phyloP scores from a whole-genome alignment of 2,113 vertebrate genomes.

The Prietella phreatophila region DNA sequence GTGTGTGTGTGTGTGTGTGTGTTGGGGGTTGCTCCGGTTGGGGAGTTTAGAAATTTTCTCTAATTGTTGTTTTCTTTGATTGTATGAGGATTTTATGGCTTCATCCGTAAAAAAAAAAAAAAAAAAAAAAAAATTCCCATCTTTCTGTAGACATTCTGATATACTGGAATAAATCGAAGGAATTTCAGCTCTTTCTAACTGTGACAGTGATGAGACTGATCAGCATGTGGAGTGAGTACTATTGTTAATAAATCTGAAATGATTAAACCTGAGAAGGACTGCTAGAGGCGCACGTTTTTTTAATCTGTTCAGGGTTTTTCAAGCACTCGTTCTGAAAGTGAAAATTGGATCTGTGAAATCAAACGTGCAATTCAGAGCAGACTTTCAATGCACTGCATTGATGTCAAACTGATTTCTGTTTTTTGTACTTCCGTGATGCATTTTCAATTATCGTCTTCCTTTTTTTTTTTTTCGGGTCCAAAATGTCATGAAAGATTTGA shows the following conservation, averaged over 20 bases:
- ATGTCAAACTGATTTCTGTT: neutral
- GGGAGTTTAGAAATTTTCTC: neutral
- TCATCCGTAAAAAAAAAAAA: neutral
- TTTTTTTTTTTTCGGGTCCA: neutral
- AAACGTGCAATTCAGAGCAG: neutral
- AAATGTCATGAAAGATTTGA: neutral
- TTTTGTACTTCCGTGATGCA: neutral
- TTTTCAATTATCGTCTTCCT: neutral
- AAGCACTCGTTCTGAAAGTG: neutral
- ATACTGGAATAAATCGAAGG: neutral
- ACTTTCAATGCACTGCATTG: neutral
- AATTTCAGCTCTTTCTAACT: neutral
- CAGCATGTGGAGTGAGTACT: neutral
- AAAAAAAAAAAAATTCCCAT: neutral
- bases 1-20: too few species aligned
- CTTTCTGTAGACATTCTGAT: neutral
- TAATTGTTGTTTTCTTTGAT: neutral
- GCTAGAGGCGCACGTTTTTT: neutral
- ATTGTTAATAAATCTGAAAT: conserved; percentile 18
- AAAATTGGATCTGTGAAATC: neutral
- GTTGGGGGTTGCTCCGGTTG: too few species aligned
- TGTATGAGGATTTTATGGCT: neutral
- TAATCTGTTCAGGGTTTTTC: conserved; percentile 13
- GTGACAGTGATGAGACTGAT: neutral
- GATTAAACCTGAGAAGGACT: neutral